Evolutionary conservation across 2,888 invertebrate species (phyloP).

Genomic region (Leptopilina syphax): DNA sequence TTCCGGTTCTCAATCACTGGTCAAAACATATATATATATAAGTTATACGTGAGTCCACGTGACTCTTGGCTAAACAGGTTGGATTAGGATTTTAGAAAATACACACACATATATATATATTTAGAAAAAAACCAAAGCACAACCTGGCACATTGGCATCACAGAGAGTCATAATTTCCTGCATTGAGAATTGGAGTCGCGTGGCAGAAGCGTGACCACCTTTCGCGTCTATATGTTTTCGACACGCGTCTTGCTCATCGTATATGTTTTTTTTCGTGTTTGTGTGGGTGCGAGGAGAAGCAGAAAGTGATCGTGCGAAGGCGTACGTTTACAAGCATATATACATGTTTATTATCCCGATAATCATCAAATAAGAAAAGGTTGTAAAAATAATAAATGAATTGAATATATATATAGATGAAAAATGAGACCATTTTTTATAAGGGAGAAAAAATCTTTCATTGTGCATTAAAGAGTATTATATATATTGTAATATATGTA

Average conservation of each 20-base stretch:
- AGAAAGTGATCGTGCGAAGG: slow-evolving; percentile 48
- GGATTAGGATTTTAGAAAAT: slow-evolving; percentile 21
- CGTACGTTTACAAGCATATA: slow-evolving; percentile 44
- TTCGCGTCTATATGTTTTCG: slow-evolving; percentile 54
- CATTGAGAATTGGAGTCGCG: slow-evolving; percentile 62
- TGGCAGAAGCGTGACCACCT: slow-evolving; percentile 70
- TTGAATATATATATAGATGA: too few relatives aligned
- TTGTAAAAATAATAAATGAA: not conserved
- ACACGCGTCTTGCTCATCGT: slow-evolving; percentile 47
- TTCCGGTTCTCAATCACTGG: slow-evolving; percentile 1
- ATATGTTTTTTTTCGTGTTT: not conserved
- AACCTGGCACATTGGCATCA: slow-evolving; percentile 8
- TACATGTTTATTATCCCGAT: slow-evolving; percentile 40
- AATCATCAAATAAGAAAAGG: slow-evolving; percentile 29
- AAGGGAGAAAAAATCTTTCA: too few relatives aligned
- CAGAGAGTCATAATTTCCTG: slow-evolving; percentile 17
- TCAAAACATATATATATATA: slow-evolving; percentile 7
- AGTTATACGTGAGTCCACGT: not conserved
- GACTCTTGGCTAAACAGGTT: slow-evolving; percentile 26
- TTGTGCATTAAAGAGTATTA: too few relatives aligned
- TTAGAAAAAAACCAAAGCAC: not conserved
- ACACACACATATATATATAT: not conserved
- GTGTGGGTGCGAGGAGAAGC: slow-evolving; percentile 37
- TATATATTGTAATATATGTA: too few relatives aligned
- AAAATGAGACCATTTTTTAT: too few relatives aligned